A percentile compares a stretch with the other conserved stretches of the same genome.
These are phyloP conservation scores for Chymomyza costata DNA, from an alignment of 1,140 invertebrate species.

Conservation along the genomic window DNA sequence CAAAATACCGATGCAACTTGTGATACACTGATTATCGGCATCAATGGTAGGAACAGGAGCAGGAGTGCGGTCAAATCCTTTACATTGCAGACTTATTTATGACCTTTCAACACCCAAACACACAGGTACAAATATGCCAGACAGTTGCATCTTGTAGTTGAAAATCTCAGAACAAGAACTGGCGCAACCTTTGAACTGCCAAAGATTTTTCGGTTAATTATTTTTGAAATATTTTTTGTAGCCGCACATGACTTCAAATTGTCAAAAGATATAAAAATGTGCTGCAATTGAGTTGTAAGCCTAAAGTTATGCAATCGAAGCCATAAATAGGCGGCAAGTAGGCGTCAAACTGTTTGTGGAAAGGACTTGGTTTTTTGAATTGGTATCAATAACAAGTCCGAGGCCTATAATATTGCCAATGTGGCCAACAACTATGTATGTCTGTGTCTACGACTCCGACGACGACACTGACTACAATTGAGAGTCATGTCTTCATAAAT, in stretches of 20 bases:
- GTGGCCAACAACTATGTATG: background rate
- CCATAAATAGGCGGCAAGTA: conserved; percentile 34
- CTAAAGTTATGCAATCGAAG: conserved; percentile 23
- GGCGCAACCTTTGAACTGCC: conserved; percentile 12
- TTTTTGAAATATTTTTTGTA: conserved; percentile 64
- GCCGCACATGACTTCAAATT: conserved; percentile 30
- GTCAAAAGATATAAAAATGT: conserved; percentile 26
- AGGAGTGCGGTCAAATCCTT: background rate
- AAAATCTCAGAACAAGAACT: conserved; percentile 20
- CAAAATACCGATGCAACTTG: conserved; percentile 10
- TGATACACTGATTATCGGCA: conserved; percentile 38
- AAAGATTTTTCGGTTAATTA: conserved; percentile 69
- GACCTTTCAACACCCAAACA: conserved; percentile 44
- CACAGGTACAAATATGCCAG: background rate
- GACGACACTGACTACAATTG: conserved; percentile 53
- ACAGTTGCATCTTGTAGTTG: conserved; percentile 37
- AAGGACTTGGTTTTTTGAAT: conserved; percentile 29
- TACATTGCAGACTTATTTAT: conserved; percentile 27
- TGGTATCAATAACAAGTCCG: conserved; percentile 26
- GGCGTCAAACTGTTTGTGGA: conserved; percentile 45
- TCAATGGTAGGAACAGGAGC: conserved; percentile 32
- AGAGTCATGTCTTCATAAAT: conserved; percentile 73
- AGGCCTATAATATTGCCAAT: background rate
- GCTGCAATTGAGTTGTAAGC: conserved; percentile 63
- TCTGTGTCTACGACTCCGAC: conserved; percentile 23